phyloP scores from a whole-genome alignment of 2,888 invertebrate genomes.

The Ptychoptera contaminata region DNA sequence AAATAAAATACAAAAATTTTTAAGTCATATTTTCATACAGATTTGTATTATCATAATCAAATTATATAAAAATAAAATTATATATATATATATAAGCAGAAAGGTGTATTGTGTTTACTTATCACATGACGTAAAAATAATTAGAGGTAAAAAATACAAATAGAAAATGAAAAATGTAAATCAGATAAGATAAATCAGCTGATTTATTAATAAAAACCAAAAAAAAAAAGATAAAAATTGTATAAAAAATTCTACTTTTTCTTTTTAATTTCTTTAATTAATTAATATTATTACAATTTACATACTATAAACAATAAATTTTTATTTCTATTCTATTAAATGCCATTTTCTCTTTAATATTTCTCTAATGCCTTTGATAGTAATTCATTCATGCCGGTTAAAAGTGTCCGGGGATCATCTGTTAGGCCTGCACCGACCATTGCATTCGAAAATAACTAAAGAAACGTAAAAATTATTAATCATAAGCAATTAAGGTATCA shows the following conservation, averaged over 20 bases:
- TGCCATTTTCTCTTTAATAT: too few relatives aligned
- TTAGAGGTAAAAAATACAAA: too few relatives aligned
- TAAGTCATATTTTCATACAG: too few relatives aligned
- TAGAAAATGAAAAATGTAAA: too few relatives aligned
- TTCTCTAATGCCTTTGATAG: constrained; percentile 67
- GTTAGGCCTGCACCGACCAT: constrained; percentile 91
- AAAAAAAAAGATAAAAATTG: neutral
- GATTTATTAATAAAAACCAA: neutral
- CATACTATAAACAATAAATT: neutral
- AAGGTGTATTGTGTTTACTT: too few relatives aligned
- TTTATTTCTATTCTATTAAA: neutral
- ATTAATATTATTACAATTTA: neutral
- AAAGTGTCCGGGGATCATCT: constrained; percentile 74
- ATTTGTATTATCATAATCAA: too few relatives aligned
- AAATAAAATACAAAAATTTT: too few relatives aligned
- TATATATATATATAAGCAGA: too few relatives aligned
- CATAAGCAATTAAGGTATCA: too few relatives aligned
- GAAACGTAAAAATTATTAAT: neutral
- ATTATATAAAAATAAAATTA: too few relatives aligned
- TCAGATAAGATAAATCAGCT: too few relatives aligned
- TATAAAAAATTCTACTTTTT: neutral
- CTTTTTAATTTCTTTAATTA: neutral
- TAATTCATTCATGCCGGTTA: constrained; percentile 76
- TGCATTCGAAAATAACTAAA: constrained; percentile 69
- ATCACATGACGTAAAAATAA: too few relatives aligned